phyloP scores from a whole-genome alignment of 2,888 invertebrate species.

The Andrena chrysosceles region DNA sequence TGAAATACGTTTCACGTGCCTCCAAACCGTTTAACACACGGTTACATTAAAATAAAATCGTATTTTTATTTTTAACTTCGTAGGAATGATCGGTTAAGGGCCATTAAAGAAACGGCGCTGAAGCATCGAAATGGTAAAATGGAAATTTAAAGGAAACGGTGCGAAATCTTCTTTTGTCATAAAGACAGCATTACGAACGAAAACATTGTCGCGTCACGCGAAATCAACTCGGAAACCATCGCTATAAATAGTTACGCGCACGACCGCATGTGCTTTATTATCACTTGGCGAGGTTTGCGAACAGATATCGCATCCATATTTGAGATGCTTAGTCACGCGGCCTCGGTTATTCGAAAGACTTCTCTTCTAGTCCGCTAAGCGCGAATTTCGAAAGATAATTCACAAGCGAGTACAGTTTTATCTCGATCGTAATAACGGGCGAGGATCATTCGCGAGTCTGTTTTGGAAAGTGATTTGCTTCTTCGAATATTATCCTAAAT shows the following conservation, averaged over 20 bases:
- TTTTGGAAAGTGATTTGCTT: not conserved
- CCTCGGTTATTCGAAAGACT: slow-evolving; percentile 65
- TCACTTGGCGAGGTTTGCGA: slow-evolving; percentile 65
- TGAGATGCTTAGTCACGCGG: slow-evolving; percentile 72
- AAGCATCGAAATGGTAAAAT: not conserved
- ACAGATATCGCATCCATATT: slow-evolving; percentile 72
- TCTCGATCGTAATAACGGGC: not conserved
- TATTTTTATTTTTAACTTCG: not conserved
- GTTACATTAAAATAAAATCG: too few relatives aligned
- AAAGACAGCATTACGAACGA: slow-evolving; percentile 25
- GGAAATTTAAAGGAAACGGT: not conserved
- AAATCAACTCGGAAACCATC: slow-evolving; percentile 59
- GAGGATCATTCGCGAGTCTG: not conserved
- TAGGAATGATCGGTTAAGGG: not conserved
- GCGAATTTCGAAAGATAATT: slow-evolving; percentile 23
- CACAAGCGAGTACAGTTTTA: not conserved
- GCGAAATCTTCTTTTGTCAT: not conserved
- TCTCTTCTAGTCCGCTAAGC: slow-evolving; percentile 31
- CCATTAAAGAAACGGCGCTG: not conserved
- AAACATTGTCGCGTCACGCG: slow-evolving; percentile 52
- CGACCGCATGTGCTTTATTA: slow-evolving; percentile 67
- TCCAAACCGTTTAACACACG: not conserved
- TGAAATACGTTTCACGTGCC: not conserved
- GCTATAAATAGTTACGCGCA: slow-evolving; percentile 66
- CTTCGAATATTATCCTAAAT: slow-evolving; percentile 15